phyloP scores from a whole-genome alignment of 2,113 vertebrate species.

The Gadus macrocephalus region DNA sequence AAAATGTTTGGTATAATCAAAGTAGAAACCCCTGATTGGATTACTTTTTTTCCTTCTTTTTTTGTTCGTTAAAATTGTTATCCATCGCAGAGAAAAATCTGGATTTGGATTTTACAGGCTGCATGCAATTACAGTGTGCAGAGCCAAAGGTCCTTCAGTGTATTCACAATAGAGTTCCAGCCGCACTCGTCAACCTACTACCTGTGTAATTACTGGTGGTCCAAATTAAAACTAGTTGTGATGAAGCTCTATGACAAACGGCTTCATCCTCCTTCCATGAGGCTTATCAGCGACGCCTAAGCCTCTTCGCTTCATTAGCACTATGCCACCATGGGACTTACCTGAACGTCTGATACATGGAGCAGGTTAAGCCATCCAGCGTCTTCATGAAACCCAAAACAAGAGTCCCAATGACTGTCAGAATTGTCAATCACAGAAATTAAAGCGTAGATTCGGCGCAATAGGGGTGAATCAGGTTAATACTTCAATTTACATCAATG shows the following conservation, averaged over 20 bases:
- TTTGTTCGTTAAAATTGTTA: slow-evolving; percentile 22
- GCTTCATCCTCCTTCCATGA: no score
- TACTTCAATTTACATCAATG: no score
- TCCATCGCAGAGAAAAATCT: slow-evolving; percentile 50
- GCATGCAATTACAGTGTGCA: slow-evolving; percentile 20
- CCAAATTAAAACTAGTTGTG: slow-evolving; percentile 24
- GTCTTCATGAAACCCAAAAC: no score
- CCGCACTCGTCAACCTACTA: not conserved
- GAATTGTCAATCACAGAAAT: no score
- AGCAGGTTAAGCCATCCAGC: no score
- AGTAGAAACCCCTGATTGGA: slow-evolving; percentile 43
- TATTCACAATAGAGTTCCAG: slow-evolving; percentile 4
- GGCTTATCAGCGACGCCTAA: no score
- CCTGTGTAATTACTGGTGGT: slow-evolving; percentile 35
- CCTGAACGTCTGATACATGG: no score
- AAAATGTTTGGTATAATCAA: slow-evolving; percentile 49
- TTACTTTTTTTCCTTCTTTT: slow-evolving; percentile 11
- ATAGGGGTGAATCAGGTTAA: no score
- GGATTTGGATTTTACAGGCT: slow-evolving; percentile 48
- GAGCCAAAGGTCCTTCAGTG: slow-evolving; percentile 44
- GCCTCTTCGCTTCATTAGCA: no score
- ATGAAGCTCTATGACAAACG: not conserved
- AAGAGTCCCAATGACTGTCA: no score
- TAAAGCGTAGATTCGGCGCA: no score
- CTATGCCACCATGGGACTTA: no score